These are phyloP conservation scores for Drosophila watanabei DNA, from an alignment of 1,140 invertebrate species.

Conservation along the genomic window DNA sequence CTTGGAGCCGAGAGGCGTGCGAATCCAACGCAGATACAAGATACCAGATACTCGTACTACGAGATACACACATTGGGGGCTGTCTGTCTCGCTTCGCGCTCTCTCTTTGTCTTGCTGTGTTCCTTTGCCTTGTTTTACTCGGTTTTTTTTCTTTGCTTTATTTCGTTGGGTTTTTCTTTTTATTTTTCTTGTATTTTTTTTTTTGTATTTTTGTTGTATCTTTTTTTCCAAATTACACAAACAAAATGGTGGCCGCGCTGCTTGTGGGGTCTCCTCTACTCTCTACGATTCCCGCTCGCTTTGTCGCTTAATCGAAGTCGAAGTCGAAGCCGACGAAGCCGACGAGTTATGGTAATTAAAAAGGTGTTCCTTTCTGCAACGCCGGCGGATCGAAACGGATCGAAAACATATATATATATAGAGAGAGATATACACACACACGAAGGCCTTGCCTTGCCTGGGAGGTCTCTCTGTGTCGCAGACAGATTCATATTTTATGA, in stretches of 20 bases:
- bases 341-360: conserved; percentile 84
- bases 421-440: not conserved
- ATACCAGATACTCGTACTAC: conserved; percentile 51
- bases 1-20: conserved; percentile 37
- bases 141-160: conserved; percentile 2
- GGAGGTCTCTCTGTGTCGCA: conserved; percentile 56
- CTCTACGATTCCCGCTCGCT: conserved; percentile 38
- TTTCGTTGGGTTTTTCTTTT: conserved; percentile 26
- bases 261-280: conserved; percentile 69
- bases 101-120: conserved; percentile 25
- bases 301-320: conserved; percentile 79
- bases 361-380: conserved; percentile 79
- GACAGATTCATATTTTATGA: conserved; percentile 84
- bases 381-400: conserved; percentile 35
- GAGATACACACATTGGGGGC: conserved; percentile 51
- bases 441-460: conserved; percentile 18
- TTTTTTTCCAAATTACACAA: conserved; percentile 63
- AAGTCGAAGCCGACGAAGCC: too few species aligned
- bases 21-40: conserved; percentile 48
- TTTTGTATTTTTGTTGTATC: conserved; percentile 31
- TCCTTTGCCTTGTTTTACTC: conserved; percentile 18
- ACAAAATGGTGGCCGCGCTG: conserved; percentile 67
- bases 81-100: conserved; percentile 34
- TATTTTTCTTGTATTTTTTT: not conserved
- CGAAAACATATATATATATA: conserved; percentile 16